phyloP scores from a whole-genome alignment of 1,140 invertebrate genomes.

The Pararge aegeria region DNA sequence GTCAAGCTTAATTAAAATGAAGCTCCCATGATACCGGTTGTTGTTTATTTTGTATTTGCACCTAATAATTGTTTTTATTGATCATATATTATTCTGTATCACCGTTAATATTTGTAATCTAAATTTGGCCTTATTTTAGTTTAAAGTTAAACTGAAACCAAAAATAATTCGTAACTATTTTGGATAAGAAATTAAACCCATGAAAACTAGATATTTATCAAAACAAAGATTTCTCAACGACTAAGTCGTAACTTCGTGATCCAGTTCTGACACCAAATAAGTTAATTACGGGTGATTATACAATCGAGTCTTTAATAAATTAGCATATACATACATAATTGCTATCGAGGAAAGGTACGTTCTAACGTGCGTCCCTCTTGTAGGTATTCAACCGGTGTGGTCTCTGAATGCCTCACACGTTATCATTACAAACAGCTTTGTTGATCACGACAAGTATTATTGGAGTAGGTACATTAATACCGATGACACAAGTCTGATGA shows the following conservation, averaged over 20 bases:
- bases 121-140: too few species aligned
- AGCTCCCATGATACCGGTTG: too few species aligned
- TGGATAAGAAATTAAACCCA: too few species aligned
- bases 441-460: conserved; percentile 62
- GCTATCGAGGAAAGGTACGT: conserved; percentile 4
- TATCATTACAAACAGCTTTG: conserved; percentile 65
- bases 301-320: conserved; percentile 7
- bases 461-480: conserved; percentile 66
- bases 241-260: not conserved
- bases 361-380: not conserved
- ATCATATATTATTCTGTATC: too few species aligned
- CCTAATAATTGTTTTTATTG: too few species aligned
- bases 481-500: conserved; percentile 74
- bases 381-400: conserved; percentile 56
- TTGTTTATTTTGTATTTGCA: too few species aligned
- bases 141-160: too few species aligned
- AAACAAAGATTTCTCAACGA: too few species aligned
- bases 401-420: conserved; percentile 58
- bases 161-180: too few species aligned
- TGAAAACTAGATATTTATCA: too few species aligned
- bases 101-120: too few species aligned
- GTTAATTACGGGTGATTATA: not conserved
- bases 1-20: too few species aligned
- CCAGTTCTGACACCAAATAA: not conserved
- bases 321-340: not conserved